Percentiles rank a stretch among this genome's conserved stretches.
These are phyloP conservation scores for Cecropterus lyciades DNA, from an alignment of 1,140 invertebrate genomes.

Conservation along the genomic window DNA sequence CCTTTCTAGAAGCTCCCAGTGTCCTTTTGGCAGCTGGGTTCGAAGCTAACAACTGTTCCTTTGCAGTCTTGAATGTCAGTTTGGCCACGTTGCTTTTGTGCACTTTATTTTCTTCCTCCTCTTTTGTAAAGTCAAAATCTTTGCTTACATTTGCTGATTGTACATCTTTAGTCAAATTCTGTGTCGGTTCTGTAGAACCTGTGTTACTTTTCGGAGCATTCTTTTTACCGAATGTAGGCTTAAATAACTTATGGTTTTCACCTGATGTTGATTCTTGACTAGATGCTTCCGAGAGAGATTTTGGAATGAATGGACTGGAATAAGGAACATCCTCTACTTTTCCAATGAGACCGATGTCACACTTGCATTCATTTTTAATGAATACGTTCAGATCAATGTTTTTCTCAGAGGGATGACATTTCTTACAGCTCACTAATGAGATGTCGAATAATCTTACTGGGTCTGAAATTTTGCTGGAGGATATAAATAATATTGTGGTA, in stretches of 20 bases:
- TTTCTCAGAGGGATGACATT: constrained; percentile 42
- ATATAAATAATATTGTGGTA: no score
- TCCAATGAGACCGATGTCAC: constrained; percentile 39
- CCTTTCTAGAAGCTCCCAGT: constrained; percentile 70
- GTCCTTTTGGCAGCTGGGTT: constrained; percentile 71
- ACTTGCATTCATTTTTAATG: constrained; percentile 54
- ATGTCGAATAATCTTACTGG: constrained; percentile 55
- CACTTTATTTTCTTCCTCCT: constrained; percentile 61
- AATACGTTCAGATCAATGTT: constrained; percentile 45
- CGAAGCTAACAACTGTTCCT: constrained; percentile 63
- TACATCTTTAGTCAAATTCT: constrained; percentile 3
- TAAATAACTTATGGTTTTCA: constrained; percentile 48
- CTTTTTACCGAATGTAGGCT: constrained; percentile 49
- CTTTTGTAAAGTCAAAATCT: constrained; percentile 40
- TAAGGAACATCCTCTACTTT: constrained; percentile 15
- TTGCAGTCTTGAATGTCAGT: constrained; percentile 75
- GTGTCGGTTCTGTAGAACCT: constrained; percentile 2
- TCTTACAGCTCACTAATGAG: constrained; percentile 47
- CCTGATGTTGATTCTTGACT: constrained; percentile 47
- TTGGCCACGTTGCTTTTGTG: constrained; percentile 73
- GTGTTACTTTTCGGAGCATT: constrained; percentile 21
- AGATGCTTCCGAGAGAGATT: constrained; percentile 40
- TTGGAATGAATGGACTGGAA: constrained; percentile 24
- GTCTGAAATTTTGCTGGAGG: constrained; percentile 59
- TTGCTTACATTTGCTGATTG: constrained; percentile 5